These are phyloP conservation scores for Calypte anna DNA, from an alignment of 2,113 vertebrate species.

Conservation along the genomic window DNA sequence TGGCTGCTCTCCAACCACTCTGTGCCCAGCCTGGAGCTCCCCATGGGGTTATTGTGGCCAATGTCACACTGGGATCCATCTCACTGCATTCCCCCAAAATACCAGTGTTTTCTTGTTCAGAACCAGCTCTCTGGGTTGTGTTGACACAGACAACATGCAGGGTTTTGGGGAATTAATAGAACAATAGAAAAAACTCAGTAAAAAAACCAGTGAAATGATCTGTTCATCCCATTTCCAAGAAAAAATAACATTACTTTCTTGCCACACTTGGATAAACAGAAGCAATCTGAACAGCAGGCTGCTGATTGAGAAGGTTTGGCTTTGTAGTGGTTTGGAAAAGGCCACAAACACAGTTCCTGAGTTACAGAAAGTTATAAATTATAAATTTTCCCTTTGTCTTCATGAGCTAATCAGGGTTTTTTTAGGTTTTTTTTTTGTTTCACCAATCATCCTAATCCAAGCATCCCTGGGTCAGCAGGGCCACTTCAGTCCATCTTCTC, in stretches of 20 bases:
- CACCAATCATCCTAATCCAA: not conserved
- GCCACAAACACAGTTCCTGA: not conserved
- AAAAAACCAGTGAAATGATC: not conserved
- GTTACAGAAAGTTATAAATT: not conserved
- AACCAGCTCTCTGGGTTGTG: no score
- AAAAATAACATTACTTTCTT: not conserved
- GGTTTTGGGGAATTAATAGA: not conserved
- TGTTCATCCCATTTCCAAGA: not conserved
- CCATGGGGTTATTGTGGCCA: not conserved
- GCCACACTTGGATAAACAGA: not conserved
- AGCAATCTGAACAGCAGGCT: not conserved
- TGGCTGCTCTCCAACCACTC: no score
- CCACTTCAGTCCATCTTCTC: not conserved
- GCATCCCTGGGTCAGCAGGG: not conserved
- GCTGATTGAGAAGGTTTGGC: not conserved
- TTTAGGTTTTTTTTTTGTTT: not conserved
- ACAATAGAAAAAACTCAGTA: not conserved
- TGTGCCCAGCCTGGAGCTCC: no score
- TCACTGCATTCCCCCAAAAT: not conserved
- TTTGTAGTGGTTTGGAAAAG: not conserved
- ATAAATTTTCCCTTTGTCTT: not conserved
- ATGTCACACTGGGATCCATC: not conserved
- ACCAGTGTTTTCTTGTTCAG: not conserved
- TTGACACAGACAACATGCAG: not conserved
- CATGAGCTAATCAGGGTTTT: not conserved